These are phyloP conservation scores for Magallana gigas DNA, from an alignment of 1,140 invertebrate species.

Conservation along the genomic window DNA sequence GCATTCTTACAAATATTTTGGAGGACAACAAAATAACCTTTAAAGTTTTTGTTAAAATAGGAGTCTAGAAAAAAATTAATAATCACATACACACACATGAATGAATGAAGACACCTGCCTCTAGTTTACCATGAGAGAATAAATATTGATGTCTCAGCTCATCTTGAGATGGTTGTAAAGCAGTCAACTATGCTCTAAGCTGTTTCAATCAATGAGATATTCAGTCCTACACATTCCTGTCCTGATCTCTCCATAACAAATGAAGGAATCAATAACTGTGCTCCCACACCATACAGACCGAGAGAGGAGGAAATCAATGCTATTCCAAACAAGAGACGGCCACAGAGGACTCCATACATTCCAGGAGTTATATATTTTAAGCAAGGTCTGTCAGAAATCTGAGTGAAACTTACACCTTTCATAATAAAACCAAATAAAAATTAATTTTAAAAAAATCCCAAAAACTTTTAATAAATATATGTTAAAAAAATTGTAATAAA, in stretches of 20 bases:
- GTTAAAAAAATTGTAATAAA: too few species aligned
- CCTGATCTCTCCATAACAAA: neutral
- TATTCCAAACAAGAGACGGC: constrained; percentile 7
- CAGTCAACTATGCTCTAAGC: neutral
- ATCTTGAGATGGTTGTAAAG: neutral
- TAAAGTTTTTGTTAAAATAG: too few species aligned
- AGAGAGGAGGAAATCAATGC: constrained; percentile 9
- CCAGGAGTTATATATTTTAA: neutral
- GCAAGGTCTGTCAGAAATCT: too few species aligned
- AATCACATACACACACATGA: too few species aligned
- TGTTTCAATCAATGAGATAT: constrained; percentile 8
- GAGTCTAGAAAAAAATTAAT: too few species aligned
- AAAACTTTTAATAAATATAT: too few species aligned
- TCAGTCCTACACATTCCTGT: constrained; percentile 11
- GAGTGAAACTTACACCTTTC: too few species aligned
- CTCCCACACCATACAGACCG: neutral
- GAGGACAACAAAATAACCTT: too few species aligned
- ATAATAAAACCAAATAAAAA: too few species aligned
- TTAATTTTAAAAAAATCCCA: too few species aligned
- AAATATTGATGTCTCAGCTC: neutral
- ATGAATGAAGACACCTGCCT: too few species aligned
- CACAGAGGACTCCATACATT: constrained; percentile 1
- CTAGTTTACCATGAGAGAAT: neutral
- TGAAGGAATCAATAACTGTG: constrained; percentile 21
- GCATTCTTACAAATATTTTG: too few species aligned